These are phyloP conservation scores for Piscicola geometra DNA, from an alignment of 2,888 invertebrate genomes.

Conservation along the genomic window DNA sequence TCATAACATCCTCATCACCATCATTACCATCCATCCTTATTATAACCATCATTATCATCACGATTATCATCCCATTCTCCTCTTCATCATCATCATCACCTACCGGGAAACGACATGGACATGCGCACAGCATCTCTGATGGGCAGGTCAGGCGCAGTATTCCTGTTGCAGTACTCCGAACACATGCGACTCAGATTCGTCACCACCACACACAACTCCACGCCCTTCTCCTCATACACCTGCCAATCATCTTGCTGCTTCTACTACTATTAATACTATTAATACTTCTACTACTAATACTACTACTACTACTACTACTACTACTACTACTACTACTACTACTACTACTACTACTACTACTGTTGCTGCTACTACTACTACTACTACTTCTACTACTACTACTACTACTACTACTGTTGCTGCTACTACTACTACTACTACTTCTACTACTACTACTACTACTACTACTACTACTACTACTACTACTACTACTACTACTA, in stretches of 20 bases:
- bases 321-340: no score
- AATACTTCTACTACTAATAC: no score
- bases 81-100: no score
- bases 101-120: conserved; percentile 45
- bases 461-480: conserved; percentile 24
- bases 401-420: no score
- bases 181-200: conserved; percentile 44
- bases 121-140: conserved; percentile 43
- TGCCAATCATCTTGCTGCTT: conserved; percentile 24
- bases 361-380: no score
- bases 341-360: no score
- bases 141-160: conserved; percentile 43
- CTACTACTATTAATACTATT: no score
- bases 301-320: no score
- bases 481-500: conserved; percentile 22
- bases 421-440: conserved; percentile 7
- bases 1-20: no score
- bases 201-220: conserved; percentile 44
- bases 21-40: no score
- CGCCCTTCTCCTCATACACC: conserved; percentile 41
- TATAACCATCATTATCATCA: no score
- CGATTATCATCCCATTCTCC: neutral
- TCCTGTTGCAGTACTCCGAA: conserved; percentile 42
- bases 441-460: conserved; percentile 22
- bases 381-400: no score